Percentiles rank a stretch among this genome's conserved stretches.
Conservation (phyloP, 30 jellyfish, hydroid and myxozoan genomes). For the Hydra vulgaris region DNA sequence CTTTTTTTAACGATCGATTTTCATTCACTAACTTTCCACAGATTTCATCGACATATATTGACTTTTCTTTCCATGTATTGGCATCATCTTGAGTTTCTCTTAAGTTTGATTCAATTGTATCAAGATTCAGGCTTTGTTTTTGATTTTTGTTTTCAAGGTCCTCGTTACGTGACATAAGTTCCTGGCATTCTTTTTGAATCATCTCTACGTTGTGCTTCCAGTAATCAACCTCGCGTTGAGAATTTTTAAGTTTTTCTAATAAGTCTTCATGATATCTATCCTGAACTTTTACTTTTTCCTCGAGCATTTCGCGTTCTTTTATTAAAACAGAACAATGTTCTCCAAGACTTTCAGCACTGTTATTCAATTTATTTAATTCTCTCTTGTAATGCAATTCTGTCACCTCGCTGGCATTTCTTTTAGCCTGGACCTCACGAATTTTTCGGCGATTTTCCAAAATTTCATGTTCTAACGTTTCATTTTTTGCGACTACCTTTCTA, state of each 20-base stretch:
- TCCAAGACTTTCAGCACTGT: neutral
- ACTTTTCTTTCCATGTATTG: constrained; percentile 14
- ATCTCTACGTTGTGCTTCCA: constrained; percentile 24
- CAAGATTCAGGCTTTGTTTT: neutral
- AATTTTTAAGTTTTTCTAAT: neutral
- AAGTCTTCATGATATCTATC: neutral
- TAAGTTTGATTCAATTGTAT: neutral
- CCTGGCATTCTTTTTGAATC: constrained; percentile 26
- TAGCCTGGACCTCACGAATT: constrained; percentile 22
- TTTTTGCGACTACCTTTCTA: constrained; percentile 19
- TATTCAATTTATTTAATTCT: neutral
- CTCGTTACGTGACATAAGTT: constrained; percentile 12
- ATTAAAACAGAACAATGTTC: neutral
- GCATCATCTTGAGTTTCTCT: neutral
- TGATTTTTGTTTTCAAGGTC: neutral
- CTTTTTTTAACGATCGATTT: constrained; percentile 4
- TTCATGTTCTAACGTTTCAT: constrained; percentile 28
- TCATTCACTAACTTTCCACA: neutral
- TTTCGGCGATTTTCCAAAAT: constrained; percentile 22
- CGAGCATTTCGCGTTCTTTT: constrained; percentile 9
- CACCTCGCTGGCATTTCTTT: constrained; percentile 19
- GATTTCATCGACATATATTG: neutral
- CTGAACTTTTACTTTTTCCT: neutral
- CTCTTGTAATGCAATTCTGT: constrained; percentile 15
- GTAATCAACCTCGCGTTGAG: constrained; percentile 17